phyloP scores from a whole-genome alignment of 2,113 vertebrate species.

The Puntigrus tetrazona region DNA sequence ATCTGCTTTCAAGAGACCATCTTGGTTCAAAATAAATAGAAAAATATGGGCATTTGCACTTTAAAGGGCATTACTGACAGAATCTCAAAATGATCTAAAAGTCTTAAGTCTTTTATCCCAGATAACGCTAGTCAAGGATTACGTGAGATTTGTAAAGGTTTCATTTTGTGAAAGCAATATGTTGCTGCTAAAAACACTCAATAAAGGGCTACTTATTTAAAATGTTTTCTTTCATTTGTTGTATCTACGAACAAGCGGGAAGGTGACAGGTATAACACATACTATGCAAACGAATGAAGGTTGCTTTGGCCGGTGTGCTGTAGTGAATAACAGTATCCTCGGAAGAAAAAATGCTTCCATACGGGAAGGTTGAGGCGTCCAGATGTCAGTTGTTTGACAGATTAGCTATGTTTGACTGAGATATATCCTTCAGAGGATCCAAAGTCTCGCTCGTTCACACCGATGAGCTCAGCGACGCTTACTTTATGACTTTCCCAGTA shows the following conservation, averaged over 20 bases:
- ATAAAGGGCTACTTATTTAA: conserved; percentile 50
- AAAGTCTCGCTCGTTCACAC: neutral
- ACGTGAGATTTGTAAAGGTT: neutral
- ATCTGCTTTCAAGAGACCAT: neutral
- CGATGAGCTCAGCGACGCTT: neutral
- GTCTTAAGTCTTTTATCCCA: conserved; percentile 27
- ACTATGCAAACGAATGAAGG: neutral
- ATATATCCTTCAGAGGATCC: neutral
- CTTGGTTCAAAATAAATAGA: neutral
- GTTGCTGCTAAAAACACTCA: conserved; percentile 46
- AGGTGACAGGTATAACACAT: neutral
- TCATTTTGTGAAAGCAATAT: conserved; percentile 29
- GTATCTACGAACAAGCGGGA: neutral
- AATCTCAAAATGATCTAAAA: conserved; percentile 5
- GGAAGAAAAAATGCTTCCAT: neutral
- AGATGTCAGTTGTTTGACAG: neutral
- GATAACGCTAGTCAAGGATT: neutral
- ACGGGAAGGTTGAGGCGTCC: neutral
- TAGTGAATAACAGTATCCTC: neutral
- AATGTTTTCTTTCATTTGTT: conserved; percentile 9
- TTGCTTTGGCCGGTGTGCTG: neutral
- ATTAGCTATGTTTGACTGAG: neutral
- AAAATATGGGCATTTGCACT: conserved; percentile 45
- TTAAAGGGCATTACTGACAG: conserved; percentile 43
- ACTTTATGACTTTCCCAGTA: neutral